These are phyloP conservation scores for Pammene fasciana DNA, from an alignment of 2,888 invertebrate species.

Conservation along the genomic window DNA sequence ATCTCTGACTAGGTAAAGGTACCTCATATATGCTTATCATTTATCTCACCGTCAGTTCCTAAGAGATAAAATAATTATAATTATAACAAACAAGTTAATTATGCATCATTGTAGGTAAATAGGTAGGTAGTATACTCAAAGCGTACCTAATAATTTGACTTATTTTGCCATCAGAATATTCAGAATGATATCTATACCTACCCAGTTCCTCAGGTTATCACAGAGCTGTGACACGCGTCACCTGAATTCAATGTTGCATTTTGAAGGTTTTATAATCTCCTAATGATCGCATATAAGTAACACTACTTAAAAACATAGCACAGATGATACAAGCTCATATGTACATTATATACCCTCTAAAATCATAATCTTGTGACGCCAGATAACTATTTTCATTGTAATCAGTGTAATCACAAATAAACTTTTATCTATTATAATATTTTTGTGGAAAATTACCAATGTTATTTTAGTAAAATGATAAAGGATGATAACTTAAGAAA, in stretches of 20 bases:
- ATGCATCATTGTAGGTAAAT: conserved; percentile 9
- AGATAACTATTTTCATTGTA: not conserved
- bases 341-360: too few relatives aligned
- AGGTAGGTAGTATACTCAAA: conserved; percentile 11
- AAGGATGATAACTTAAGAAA: not conserved
- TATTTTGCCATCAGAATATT: too few relatives aligned
- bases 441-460: conserved; percentile 17
- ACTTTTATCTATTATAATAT: not conserved
- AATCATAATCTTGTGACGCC: too few relatives aligned
- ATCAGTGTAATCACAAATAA: conserved; percentile 5
- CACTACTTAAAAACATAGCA: too few relatives aligned
- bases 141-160: conserved; percentile 5
- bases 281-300: too few relatives aligned
- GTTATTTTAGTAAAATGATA: conserved; percentile 1
- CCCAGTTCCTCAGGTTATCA: too few relatives aligned
- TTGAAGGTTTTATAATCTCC: too few relatives aligned
- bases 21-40: conserved; percentile 11
- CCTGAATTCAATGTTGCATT: too few relatives aligned
- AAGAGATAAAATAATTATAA: conserved; percentile 31
- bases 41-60: conserved; percentile 32
- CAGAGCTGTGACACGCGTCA: too few relatives aligned
- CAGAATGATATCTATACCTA: too few relatives aligned
- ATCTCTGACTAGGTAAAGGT: conserved; percentile 38
- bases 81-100: conserved; percentile 30
- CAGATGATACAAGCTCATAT: too few relatives aligned